A percentile compares a stretch with the other conserved stretches of the same genome.
Evolutionary conservation across 2,888 invertebrate genomes (phyloP).

Genomic region (Pristionchus mayeri): DNA sequence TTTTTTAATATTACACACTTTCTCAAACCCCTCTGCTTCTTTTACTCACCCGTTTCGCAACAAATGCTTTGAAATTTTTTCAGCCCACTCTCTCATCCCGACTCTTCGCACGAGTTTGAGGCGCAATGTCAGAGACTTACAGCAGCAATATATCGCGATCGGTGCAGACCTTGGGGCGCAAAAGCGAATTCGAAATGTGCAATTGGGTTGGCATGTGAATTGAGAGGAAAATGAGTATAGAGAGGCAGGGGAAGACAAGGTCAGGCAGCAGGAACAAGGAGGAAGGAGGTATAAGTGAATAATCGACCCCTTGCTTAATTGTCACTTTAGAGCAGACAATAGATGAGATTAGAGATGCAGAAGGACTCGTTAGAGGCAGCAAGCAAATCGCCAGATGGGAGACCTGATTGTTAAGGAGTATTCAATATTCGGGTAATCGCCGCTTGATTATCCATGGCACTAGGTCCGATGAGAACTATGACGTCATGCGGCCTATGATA

Average conservation of each 20-base stretch:
- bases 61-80: slow-evolving; percentile 2
- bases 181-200: background rate
- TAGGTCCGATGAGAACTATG: no score
- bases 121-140: background rate
- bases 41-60: slow-evolving; percentile 33
- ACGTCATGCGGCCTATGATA: no score
- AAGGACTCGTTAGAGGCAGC: slow-evolving; percentile 7
- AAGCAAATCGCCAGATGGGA: slow-evolving; percentile 26
- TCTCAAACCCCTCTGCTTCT: slow-evolving; percentile 30
- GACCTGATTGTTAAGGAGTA: background rate
- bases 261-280: slow-evolving; percentile 8
- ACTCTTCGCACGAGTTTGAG: background rate
- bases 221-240: slow-evolving; percentile 31
- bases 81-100: background rate
- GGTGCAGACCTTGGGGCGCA: background rate
- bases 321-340: slow-evolving; percentile 20
- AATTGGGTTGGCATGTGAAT: slow-evolving; percentile 25
- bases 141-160: background rate
- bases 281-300: slow-evolving; percentile 14
- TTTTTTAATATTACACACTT: slow-evolving; percentile 40
- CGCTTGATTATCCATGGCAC: no score
- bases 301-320: slow-evolving; percentile 37
- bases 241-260: slow-evolving; percentile 3
- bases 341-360: slow-evolving; percentile 34
- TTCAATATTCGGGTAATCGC: no score